phyloP scores from a whole-genome alignment of 2,797 vertebrate species.

The Carapus acus region DNA sequence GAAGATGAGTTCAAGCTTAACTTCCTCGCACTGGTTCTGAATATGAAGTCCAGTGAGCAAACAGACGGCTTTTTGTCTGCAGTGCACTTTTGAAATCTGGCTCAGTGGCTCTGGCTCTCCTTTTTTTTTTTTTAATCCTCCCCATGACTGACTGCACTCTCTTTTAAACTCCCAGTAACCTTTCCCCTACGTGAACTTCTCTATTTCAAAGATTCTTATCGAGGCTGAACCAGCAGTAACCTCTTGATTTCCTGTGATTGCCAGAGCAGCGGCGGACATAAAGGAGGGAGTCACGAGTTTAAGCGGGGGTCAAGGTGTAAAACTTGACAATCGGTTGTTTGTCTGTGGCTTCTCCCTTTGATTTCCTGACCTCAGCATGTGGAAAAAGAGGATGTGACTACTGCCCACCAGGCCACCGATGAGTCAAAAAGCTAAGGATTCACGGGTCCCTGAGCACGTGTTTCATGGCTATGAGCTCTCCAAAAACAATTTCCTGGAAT shows the following conservation, averaged over 20 bases:
- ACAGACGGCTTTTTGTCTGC: slow-evolving; percentile 69
- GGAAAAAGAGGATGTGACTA: slow-evolving; percentile 52
- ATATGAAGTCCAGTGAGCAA: slow-evolving; percentile 53
- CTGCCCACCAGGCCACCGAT: slow-evolving; percentile 43
- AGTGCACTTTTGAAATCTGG: slow-evolving; percentile 60
- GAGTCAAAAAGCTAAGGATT: slow-evolving; percentile 50
- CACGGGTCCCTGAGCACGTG: slow-evolving; percentile 36
- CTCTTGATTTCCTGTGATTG: slow-evolving; percentile 70
- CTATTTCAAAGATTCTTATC: slow-evolving; percentile 78
- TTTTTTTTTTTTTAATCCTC: slow-evolving; percentile 70
- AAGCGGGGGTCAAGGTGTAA: slow-evolving; percentile 70
- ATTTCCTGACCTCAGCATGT: slow-evolving; percentile 62
- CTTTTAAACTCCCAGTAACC: slow-evolving; percentile 76
- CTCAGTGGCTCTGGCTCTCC: slow-evolving; percentile 60
- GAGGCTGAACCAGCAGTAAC: slow-evolving; percentile 71
- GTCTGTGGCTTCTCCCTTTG: slow-evolving; percentile 64
- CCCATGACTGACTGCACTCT: slow-evolving; percentile 70
- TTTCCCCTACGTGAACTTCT: slow-evolving; percentile 74
- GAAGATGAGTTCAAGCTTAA: slow-evolving; percentile 63
- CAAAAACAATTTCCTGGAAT: slow-evolving; percentile 47
- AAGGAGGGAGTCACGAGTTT: slow-evolving; percentile 66
- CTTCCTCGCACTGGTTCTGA: slow-evolving; percentile 41
- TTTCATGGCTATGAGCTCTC: slow-evolving; percentile 41
- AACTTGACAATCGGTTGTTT: slow-evolving; percentile 71
- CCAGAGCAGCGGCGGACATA: slow-evolving; percentile 57